These are phyloP conservation scores for Cryptophagus acutangulus DNA, from an alignment of 2,888 invertebrate genomes.

Conservation along the genomic window DNA sequence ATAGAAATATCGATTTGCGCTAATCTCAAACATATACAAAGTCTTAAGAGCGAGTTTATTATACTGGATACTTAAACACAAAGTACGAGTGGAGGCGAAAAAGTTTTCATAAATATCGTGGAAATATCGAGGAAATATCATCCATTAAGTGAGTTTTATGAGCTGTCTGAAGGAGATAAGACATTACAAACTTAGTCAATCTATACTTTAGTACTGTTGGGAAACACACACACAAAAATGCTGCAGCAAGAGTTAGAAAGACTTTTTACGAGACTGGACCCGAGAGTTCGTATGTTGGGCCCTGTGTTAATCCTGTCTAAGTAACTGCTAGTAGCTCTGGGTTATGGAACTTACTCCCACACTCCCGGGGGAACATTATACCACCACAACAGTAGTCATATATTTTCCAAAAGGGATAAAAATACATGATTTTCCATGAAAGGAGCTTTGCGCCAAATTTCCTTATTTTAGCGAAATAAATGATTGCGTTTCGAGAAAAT, in stretches of 20 bases:
- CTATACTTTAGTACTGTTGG: constrained; percentile 43
- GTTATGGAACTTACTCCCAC: not conserved
- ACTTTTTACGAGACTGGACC: constrained; percentile 33
- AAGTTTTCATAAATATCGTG: too few relatives aligned
- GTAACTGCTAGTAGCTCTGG: constrained; percentile 12
- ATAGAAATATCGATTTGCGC: too few relatives aligned
- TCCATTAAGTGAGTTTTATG: constrained; percentile 45
- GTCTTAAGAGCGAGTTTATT: too few relatives aligned
- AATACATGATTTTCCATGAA: too few relatives aligned
- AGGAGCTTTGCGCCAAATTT: too few relatives aligned
- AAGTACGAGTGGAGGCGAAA: too few relatives aligned
- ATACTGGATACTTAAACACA: too few relatives aligned
- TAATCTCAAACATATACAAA: too few relatives aligned
- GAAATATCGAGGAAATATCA: constrained; percentile 25
- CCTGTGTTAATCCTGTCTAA: constrained; percentile 21
- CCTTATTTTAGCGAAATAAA: too few relatives aligned
- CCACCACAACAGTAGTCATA: constrained; percentile 1
- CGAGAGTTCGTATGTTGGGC: constrained; percentile 31
- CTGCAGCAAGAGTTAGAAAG: constrained; percentile 28
- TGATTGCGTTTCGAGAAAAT: too few relatives aligned
- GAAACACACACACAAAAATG: constrained; percentile 28
- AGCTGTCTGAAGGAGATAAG: constrained; percentile 43
- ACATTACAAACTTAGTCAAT: constrained; percentile 48
- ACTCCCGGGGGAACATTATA: not conserved
- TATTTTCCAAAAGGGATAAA: constrained; percentile 3